Base-by-base conservation (phyloP, 2,113 vertebrate genomes). In the Donacobius atricapilla region DNA sequence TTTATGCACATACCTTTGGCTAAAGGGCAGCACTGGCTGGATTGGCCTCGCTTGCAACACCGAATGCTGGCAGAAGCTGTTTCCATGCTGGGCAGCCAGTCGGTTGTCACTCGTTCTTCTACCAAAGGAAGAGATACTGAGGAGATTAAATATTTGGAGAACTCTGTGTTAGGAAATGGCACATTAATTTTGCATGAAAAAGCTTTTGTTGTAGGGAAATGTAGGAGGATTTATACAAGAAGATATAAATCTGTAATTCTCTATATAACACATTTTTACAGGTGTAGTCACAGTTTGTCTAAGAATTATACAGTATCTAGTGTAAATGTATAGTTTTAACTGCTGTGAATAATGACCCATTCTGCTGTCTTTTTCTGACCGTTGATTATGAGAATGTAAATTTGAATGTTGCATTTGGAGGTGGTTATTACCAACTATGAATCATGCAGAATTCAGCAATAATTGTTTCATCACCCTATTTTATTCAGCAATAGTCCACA, bases 301-400 rank as follows among this genome's bases (percentile, higher is more conserved):
- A 60, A 85, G 60, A 88, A 80, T 90, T 94, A 75, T 71, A 79
- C 35, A 87, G 42, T 64, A 70, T 37, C 53, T 56, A 60, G 18
- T 72, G 48, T 83, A 94, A 94, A 91, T 35, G 33, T 80, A 12
- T 79, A 81, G 48, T 83, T 88, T 94, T 85, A 94, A 77, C 71
- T 90, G 71, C 73, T 63, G 23, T 72, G 84, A 96, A 64, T 91
- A 82, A 94, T 83, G 70, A 77, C 50, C 64, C n/a, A n/a, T 94
- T 93, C 68, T 96, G 24, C 64, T 94, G 69, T 89, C 88, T 96
- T 90, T 92, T 94, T 84, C 69, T 97, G 94, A 92, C 80, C 84
- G 83, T 94, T 95, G 89, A 85, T 95, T 94, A 81, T 90, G 87
- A 94, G 84, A 88, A 83, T 84, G 65, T 94, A 88, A 75, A 83